Base-by-base conservation (phyloP, 2,113 vertebrate genomes). In the Eurystomus gularis region DNA sequence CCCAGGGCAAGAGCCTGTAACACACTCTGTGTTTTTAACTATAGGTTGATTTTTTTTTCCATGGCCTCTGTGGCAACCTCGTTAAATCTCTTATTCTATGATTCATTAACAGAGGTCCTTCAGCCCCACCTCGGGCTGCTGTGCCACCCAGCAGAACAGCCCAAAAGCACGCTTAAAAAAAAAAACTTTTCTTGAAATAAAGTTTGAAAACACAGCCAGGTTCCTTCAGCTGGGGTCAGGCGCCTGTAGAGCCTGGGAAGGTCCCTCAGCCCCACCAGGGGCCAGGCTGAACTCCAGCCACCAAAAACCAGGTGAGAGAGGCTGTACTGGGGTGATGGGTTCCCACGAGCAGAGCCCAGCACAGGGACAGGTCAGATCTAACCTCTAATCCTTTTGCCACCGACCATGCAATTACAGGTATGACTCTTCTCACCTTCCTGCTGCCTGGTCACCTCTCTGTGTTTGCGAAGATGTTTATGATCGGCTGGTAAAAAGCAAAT, bases 391-490 rank as follows among this genome's bases (percentile, higher is more conserved):
- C 7, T 55, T 62, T 42, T 61, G 23, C 35, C 70, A 25, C 48
- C 3, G 29, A 48, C 49, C 23, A 20, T 1, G 1, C 31, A 35
- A 51, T 49, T 29, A 23, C 0, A 7, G 17, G 5, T 8, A 33
- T 0, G 6, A 48, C 31, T 49, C 37, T 33, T 49, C 46, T 33
- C 40, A 10, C 51, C 51, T n/a, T 10, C 42, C 62, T 5, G n/a
- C 61, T 79, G 62, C 42, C 51, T 20, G 51, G 11, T 35, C 42
- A 26, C 71, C 57, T 21, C n/a, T 16, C 54, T 4, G 24, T 11
- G 29, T 37, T 66, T 33, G 9, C 46, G 37, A 42, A 77, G 57
- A 39, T 29, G 0, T 48, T 82, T 37, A 29, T 6, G 7, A 42
- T 10, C 48, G 25, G 40, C 40, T 23, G 13, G 54, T 17, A 20